Conservation (phyloP, 2,113 vertebrate genomes). For the Lates calcarifer region DNA sequence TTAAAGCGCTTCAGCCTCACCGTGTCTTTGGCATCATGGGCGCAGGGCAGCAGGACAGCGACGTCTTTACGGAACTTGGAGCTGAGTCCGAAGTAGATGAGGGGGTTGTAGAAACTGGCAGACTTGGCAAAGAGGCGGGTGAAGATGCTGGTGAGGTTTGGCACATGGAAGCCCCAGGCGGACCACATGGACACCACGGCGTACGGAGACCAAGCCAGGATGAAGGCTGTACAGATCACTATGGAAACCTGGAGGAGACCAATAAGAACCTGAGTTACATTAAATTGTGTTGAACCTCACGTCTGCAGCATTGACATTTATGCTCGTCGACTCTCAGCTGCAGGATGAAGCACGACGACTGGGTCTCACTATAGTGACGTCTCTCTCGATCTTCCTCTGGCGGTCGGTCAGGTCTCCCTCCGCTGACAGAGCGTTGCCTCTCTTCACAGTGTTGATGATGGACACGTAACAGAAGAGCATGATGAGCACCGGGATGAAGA, state of each 20-base stretch:
- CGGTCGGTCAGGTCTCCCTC: constrained; percentile 83
- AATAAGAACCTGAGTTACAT: not conserved
- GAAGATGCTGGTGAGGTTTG: constrained; percentile 86
- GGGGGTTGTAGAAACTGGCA: constrained; percentile 89
- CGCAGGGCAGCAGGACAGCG: constrained; percentile 81
- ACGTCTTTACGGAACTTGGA: constrained; percentile 89
- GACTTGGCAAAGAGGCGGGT: constrained; percentile 88
- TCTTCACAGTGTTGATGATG: constrained; percentile 88
- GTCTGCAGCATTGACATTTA: not conserved
- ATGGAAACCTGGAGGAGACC: constrained; percentile 82
- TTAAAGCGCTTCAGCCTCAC: constrained; percentile 85
- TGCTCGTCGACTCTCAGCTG: too few species aligned
- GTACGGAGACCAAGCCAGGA: constrained; percentile 86
- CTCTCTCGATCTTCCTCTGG: constrained; percentile 85
- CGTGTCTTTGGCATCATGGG: constrained; percentile 76
- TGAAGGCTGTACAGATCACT: constrained; percentile 87
- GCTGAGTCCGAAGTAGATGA: constrained; percentile 91
- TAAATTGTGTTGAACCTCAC: not conserved
- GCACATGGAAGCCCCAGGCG: constrained; percentile 82
- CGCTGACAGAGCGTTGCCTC: constrained; percentile 81
- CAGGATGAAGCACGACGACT: not conserved
- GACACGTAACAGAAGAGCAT: constrained; percentile 87
- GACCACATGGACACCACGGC: constrained; percentile 89
- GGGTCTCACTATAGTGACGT: constrained; percentile 82
- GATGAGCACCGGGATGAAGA: constrained; percentile 83